A percentile compares a stretch with the other conserved stretches of the same genome.
Evolutionary conservation across 2,797 vertebrate genomes (phyloP).

Genomic region (Hirundo rustica): DNA sequence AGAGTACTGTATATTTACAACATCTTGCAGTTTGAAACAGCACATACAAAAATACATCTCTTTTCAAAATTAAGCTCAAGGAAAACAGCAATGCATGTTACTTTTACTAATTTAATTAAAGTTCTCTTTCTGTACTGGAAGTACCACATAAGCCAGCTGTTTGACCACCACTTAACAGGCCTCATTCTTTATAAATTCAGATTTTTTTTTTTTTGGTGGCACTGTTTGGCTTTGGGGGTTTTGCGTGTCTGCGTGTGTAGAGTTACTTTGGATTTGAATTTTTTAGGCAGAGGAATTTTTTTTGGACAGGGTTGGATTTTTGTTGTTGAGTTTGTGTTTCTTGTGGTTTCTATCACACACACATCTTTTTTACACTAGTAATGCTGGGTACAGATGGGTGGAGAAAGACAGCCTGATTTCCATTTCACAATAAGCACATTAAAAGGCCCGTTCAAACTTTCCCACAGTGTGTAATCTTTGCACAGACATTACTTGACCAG

Average conservation of each 20-base stretch:
- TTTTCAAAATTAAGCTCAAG: neutral
- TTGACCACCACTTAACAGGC: neutral
- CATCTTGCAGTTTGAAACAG: neutral
- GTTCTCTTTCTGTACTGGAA: neutral
- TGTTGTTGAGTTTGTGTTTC: neutral
- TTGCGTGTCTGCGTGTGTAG: too few species aligned
- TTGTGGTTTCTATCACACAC: neutral
- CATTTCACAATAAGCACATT: neutral
- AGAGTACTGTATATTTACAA: neutral
- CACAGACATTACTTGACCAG: neutral
- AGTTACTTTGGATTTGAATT: too few species aligned
- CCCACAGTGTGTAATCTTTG: neutral
- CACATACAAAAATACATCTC: neutral
- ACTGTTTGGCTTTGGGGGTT: neutral
- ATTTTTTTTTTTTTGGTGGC: neutral
- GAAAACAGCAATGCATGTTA: neutral
- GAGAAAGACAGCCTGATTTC: neutral
- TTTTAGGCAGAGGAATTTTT: fast-evolving
- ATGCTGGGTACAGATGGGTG: neutral
- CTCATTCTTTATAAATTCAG: neutral
- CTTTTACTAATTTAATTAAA: neutral
- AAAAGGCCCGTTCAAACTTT: neutral
- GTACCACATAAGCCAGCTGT: neutral
- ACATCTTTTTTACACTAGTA: too few species aligned
- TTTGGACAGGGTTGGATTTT: neutral